These are phyloP conservation scores for Anarhynchus alexandrinus DNA, from an alignment of 2,113 vertebrate genomes.

Conservation along the genomic window DNA sequence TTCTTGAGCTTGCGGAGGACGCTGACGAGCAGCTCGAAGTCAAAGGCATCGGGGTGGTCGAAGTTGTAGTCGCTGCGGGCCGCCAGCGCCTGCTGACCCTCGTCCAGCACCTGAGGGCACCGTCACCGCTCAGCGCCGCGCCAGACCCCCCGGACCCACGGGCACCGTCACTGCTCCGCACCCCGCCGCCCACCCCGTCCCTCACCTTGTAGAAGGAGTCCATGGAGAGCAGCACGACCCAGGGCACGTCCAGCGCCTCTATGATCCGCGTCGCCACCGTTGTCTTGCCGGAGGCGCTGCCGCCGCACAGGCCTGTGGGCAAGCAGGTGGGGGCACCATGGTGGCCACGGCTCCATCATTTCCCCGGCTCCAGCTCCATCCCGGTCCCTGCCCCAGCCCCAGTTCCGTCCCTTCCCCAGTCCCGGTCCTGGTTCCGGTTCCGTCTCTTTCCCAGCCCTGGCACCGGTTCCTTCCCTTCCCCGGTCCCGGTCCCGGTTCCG, in stretches of 20 bases:
- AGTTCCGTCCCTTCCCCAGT: neutral
- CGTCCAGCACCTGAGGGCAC: conserved; percentile 77
- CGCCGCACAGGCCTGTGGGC: conserved; percentile 83
- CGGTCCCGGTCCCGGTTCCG: too few species aligned
- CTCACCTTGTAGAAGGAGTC: conserved; percentile 90
- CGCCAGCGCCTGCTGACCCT: conserved; percentile 84
- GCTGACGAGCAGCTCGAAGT: conserved; percentile 86
- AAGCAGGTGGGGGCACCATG: neutral
- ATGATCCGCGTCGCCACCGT: conserved; percentile 90
- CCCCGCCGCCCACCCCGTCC: neutral
- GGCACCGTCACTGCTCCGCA: neutral
- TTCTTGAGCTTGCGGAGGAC: conserved; percentile 89
- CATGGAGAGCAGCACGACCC: conserved; percentile 91
- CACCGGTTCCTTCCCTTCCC: neutral
- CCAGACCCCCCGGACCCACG: accelerated
- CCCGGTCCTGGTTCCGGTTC: too few species aligned
- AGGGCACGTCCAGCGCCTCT: conserved; percentile 88
- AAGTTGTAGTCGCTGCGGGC: conserved; percentile 89
- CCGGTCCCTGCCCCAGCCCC: neutral
- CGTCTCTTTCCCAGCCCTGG: too few species aligned
- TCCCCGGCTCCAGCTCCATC: neutral
- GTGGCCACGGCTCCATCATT: neutral
- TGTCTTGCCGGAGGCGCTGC: conserved; percentile 89
- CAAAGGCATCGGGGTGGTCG: conserved; percentile 89
- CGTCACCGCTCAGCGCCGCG: accelerated